Evolutionary conservation across 64 coral and sea anemone species (phyloP).

Genomic region (Porites lutea): DNA sequence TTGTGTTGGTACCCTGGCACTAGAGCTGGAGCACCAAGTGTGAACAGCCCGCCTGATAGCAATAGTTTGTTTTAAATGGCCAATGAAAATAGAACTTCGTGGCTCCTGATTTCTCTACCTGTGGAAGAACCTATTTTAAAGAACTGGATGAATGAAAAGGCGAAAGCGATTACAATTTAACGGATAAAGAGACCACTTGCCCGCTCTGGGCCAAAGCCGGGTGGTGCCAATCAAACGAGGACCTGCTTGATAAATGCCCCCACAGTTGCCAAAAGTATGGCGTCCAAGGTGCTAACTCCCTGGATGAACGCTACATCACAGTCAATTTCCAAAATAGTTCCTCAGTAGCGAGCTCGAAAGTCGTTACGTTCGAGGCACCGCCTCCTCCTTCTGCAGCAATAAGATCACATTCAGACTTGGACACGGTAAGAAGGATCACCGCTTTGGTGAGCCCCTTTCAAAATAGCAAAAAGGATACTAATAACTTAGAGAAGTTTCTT

Average conservation of each 20-base stretch:
- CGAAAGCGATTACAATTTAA: constrained; percentile 21
- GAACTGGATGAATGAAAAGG: too few species aligned
- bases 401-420: background rate
- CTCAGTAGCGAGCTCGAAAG: background rate
- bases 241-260: constrained; percentile 29
- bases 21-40: too few species aligned
- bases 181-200: constrained; percentile 37
- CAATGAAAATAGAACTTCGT: too few species aligned
- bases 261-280: constrained; percentile 62
- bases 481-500: too few species aligned
- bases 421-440: background rate
- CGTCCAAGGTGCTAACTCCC: constrained; percentile 4
- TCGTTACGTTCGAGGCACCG: background rate
- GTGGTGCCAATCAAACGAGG: constrained; percentile 37
- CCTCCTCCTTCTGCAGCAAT: constrained; percentile 17
- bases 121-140: too few species aligned
- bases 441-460: too few species aligned
- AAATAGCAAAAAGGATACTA: too few species aligned
- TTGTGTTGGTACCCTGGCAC: too few species aligned
- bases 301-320: constrained; percentile 44
- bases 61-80: too few species aligned
- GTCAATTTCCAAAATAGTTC: constrained; percentile 21
- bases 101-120: too few species aligned
- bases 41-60: too few species aligned
- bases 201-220: constrained; percentile 65